phyloP scores from a whole-genome alignment of 1,140 invertebrate species.

The Lepidotrigona ventralis region DNA sequence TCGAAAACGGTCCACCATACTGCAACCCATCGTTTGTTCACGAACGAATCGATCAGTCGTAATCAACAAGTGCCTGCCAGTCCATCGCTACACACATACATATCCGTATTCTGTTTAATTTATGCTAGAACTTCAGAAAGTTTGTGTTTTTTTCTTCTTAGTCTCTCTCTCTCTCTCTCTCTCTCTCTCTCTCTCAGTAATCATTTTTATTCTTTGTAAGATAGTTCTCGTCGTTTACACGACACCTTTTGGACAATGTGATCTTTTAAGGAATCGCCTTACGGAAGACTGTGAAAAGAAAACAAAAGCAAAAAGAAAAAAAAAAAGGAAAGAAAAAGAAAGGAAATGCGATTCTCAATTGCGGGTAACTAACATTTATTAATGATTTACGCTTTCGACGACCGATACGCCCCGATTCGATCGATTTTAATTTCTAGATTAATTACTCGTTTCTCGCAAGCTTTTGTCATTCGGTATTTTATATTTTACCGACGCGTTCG shows the following conservation, averaged over 20 bases:
- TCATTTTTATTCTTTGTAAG: neutral
- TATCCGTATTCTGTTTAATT: conserved; percentile 61
- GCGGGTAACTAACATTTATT: neutral
- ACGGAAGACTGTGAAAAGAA: neutral
- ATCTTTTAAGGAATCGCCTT: neutral
- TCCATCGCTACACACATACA: conserved; percentile 66
- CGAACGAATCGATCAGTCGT: conserved; percentile 66
- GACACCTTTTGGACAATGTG: neutral
- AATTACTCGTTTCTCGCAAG: neutral
- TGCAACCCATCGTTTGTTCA: conserved; percentile 70
- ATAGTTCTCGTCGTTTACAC: neutral
- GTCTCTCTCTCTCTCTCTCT: neutral
- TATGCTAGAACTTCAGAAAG: conserved; percentile 34
- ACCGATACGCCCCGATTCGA: neutral
- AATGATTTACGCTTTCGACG: neutral
- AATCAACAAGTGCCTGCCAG: conserved; percentile 69
- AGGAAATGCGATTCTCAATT: neutral
- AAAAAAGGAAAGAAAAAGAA: too few relatives aligned
- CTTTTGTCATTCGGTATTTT: neutral
- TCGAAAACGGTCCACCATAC: conserved; percentile 70
- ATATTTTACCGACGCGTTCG: neutral
- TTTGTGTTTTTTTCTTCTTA: neutral
- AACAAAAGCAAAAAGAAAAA: neutral
- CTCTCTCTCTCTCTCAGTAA: neutral
- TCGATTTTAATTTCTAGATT: neutral